Evolutionary conservation across 2,797 vertebrate genomes (phyloP).

Genomic region (Malurus splendens): DNA sequence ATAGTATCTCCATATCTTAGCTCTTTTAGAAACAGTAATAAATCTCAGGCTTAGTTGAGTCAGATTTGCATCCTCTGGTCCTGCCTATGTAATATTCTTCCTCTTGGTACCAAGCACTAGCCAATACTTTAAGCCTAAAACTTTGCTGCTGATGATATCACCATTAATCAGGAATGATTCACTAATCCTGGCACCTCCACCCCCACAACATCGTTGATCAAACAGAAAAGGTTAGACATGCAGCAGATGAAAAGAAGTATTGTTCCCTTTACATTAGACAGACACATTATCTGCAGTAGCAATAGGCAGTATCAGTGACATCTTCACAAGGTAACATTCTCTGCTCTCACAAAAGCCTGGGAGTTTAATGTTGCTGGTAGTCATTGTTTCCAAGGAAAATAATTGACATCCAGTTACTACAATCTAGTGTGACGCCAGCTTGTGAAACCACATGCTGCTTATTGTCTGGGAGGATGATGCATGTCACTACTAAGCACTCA

Average conservation of each 20-base stretch:
- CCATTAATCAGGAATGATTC: constrained; percentile 15
- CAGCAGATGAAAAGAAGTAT: not conserved
- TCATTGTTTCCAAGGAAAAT: constrained; percentile 30
- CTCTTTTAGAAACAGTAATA: not conserved
- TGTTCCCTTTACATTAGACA: not conserved
- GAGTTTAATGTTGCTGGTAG: not conserved
- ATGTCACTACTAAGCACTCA: not conserved
- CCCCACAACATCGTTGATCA: not conserved
- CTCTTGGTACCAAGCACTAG: not conserved
- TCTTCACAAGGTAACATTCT: not conserved
- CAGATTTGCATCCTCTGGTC: not conserved
- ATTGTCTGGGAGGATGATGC: constrained; percentile 23
- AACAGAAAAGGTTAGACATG: not conserved
- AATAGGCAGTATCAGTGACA: not conserved
- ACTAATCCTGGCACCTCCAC: not conserved
- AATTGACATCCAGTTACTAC: constrained; percentile 12
- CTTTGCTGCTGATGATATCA: not conserved
- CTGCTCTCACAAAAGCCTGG: not conserved
- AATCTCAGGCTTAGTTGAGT: not conserved
- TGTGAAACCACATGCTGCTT: not conserved
- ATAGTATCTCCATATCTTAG: not conserved
- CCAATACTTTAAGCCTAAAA: not conserved
- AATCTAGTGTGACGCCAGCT: not conserved
- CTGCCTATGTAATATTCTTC: not conserved
- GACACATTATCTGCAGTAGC: not conserved